Evolutionary conservation across 2,113 vertebrate species (phyloP).

Genomic region (Poeciliopsis occidentalis): DNA sequence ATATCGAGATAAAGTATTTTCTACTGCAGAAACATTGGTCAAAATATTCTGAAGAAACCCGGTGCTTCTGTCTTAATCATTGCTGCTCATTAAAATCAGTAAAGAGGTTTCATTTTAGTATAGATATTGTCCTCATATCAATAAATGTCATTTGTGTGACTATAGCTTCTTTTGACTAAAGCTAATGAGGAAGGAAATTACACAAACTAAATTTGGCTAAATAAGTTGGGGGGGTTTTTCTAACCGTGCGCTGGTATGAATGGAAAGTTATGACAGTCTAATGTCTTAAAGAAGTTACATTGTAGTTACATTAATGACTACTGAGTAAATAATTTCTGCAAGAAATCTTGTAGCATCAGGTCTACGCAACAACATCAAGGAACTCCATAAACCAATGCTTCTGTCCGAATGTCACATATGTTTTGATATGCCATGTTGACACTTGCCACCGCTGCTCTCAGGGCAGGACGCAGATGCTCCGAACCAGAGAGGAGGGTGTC

Average conservation of each 20-base stretch:
- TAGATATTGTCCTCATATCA: slow-evolving; percentile 26
- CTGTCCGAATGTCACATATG: slow-evolving; percentile 48
- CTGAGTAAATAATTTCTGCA: background rate
- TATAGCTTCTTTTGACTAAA: slow-evolving; percentile 44
- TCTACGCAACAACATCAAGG: background rate
- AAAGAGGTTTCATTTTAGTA: slow-evolving; percentile 36
- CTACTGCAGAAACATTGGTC: slow-evolving; percentile 13
- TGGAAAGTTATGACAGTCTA: background rate
- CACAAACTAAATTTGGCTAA: slow-evolving; percentile 18
- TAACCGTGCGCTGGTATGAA: slow-evolving; percentile 13
- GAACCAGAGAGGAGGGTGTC: slow-evolving; percentile 23
- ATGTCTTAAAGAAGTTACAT: background rate
- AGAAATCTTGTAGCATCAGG: background rate
- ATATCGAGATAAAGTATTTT: slow-evolving; percentile 19
- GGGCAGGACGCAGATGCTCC: slow-evolving; percentile 63
- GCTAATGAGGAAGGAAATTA: slow-evolving; percentile 27
- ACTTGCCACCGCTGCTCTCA: slow-evolving; percentile 26
- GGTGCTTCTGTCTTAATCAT: slow-evolving; percentile 48
- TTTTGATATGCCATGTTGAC: slow-evolving; percentile 20
- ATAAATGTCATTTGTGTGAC: slow-evolving; percentile 25
- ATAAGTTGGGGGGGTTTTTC: background rate
- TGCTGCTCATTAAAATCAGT: slow-evolving; percentile 53
- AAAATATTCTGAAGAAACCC: slow-evolving; percentile 17
- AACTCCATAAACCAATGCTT: background rate
- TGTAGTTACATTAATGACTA: background rate